A percentile compares a stretch with the other conserved stretches of the same genome.
Conservation (phyloP, 2,113 vertebrate genomes). For the Euleptes europaea region DNA sequence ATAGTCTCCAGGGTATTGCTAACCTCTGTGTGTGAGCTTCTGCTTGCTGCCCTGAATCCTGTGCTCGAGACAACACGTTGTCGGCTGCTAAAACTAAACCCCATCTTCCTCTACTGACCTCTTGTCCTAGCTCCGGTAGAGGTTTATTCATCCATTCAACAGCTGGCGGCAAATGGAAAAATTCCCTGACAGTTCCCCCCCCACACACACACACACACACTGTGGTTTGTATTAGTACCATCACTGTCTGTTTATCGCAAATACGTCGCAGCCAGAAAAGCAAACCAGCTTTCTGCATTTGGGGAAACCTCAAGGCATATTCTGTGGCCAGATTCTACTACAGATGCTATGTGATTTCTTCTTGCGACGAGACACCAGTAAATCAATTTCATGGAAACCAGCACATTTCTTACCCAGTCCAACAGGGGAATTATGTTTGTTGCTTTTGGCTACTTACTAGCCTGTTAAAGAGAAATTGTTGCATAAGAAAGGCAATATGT, state of each 20-base stretch:
- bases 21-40: conserved; percentile 25
- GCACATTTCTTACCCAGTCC: background rate
- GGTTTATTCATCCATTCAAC: background rate
- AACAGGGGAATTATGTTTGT: background rate
- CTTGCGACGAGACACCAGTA: background rate
- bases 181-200: background rate
- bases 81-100: conserved; percentile 5
- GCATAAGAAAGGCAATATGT: background rate
- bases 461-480: background rate
- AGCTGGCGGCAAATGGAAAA: background rate
- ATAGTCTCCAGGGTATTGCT: conserved; percentile 35
- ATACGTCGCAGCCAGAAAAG: background rate
- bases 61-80: background rate
- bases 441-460: background rate
- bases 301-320: background rate
- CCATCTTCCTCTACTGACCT: background rate
- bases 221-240: background rate
- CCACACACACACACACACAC: background rate
- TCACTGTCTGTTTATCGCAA: background rate
- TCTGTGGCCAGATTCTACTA: background rate
- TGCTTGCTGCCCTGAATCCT: conserved; percentile 30
- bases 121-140: background rate
- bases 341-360: background rate
- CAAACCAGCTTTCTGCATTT: background rate
- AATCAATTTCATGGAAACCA: background rate